Percentiles rank a stretch among this genome's conserved stretches.
Evolutionary conservation across 2,113 vertebrate species (phyloP).

Genomic region (Psephotus haematonotus): DNA sequence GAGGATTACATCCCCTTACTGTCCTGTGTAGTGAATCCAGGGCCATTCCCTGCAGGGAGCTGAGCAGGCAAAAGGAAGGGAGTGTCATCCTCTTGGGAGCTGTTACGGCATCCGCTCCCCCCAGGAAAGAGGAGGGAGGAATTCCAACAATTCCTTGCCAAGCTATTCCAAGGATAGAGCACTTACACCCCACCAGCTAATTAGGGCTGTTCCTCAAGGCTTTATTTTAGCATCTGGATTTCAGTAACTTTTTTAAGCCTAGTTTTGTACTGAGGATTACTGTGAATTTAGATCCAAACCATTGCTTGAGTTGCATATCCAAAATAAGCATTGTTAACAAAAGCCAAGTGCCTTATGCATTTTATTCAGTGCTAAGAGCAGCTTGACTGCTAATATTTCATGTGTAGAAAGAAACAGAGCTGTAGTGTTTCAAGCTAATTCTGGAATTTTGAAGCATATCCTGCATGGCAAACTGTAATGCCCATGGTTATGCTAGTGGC

Average conservation of each 20-base stretch:
- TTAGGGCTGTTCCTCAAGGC: conserved; percentile 11
- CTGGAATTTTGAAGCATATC: neutral
- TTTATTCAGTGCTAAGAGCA: conserved; percentile 36
- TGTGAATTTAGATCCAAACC: conserved; percentile 45
- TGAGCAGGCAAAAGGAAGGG: neutral
- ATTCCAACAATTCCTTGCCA: conserved; percentile 28
- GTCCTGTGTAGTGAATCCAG: neutral
- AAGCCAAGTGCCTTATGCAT: conserved; percentile 29
- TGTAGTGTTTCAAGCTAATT: neutral
- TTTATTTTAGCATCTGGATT: conserved; percentile 60
- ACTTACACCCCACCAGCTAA: conserved; percentile 20
- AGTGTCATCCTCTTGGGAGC: neutral
- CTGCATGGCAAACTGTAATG: neutral
- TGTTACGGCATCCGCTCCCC: neutral
- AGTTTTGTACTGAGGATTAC: conserved; percentile 49
- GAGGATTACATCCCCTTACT: neutral
- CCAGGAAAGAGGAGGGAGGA: conserved; percentile 40
- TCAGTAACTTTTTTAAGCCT: conserved; percentile 22
- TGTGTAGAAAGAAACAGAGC: neutral
- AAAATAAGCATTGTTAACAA: conserved; percentile 59
- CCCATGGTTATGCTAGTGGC: neutral
- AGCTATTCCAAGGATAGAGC: conserved; percentile 38
- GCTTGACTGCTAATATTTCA: conserved; percentile 37
- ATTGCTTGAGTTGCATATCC: conserved; percentile 38
- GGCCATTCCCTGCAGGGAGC: neutral